Evolutionary conservation across 2,888 invertebrate species (phyloP).

Genomic region (Gymnoscelis rufifasciata): DNA sequence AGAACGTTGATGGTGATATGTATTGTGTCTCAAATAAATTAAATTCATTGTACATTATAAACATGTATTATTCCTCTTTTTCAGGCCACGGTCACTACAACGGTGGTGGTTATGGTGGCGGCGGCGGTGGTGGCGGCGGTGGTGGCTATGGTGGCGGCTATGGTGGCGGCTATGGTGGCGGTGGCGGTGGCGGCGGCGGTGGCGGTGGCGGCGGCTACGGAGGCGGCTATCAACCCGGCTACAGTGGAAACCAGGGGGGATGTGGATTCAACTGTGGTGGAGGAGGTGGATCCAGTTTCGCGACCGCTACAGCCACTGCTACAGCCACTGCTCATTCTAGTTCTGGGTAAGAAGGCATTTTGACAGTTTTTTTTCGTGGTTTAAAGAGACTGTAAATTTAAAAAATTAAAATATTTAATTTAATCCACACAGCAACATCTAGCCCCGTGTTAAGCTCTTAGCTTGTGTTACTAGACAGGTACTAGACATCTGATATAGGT

Average conservation of each 20-base stretch:
- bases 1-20: no score
- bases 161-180: slow-evolving; percentile 21
- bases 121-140: slow-evolving; percentile 28
- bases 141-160: slow-evolving; percentile 26
- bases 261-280: neutral
- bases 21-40: no score
- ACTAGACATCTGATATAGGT: no score
- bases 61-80: neutral
- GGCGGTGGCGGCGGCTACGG: slow-evolving; percentile 15
- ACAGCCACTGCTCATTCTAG: slow-evolving; percentile 21
- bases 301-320: slow-evolving; percentile 34
- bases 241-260: neutral
- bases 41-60: neutral
- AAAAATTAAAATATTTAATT: neutral
- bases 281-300: neutral
- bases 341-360: slow-evolving; percentile 2
- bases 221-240: neutral
- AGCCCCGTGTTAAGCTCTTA: no score
- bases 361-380: no score
- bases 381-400: no score
- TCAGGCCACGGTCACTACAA: slow-evolving; percentile 12
- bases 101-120: slow-evolving; percentile 28
- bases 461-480: no score
- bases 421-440: no score
- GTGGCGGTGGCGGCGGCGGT: slow-evolving; percentile 27